Base-by-base conservation (phyloP, 2,797 vertebrate genomes). In the Halcyon smyrnensis region DNA sequence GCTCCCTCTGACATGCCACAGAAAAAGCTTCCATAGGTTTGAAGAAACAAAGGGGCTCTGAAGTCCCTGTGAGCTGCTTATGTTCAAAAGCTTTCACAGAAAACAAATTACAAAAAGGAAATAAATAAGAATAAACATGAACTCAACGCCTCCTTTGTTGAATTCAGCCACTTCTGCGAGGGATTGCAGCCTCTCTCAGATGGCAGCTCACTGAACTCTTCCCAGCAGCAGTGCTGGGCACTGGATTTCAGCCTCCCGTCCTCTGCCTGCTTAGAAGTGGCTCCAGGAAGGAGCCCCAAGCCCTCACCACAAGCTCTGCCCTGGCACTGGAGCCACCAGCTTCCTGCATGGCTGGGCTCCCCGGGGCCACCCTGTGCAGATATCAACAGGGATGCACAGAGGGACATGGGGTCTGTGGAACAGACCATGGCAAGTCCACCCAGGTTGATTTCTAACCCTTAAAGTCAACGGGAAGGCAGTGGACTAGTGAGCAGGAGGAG, bases 291-390 rank as follows among this genome's bases (percentile, higher is more conserved):
- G 36, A 86, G 2, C 4, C 50, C 51, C 25, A 6, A 6, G 41
- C 25, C 41, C 12, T 14, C 8, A 1, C 27, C 0, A 9, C 2
- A 1, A 2, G 11, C 74, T 62, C 18, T 34, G 34, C 71, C 3
- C 0, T 4, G 15, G 16, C 46, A 4, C 46, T 20, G 51, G 51
- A 18, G 30, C 36, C 36, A 1, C 0, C 17, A 18, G 27, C 16
- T 50, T 12, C 28, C 34, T 7, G 27, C 25, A 8, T 3, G 0
- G 2, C 39, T 11, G 64, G 34, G 46, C 43, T 68, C 54, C 60
- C 32, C 60, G 21, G 0, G 10, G 59, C 54, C 2, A 65, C 1
- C 37, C 25, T 11, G 27, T 7, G 27, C 36, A 2, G 17, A 5
- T 0, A 30, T 23, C 48, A 83, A 67, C 2, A 6, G 41, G 67